Base-by-base conservation (phyloP, 2,888 invertebrate species). In the Drosophila percnosoma region DNA sequence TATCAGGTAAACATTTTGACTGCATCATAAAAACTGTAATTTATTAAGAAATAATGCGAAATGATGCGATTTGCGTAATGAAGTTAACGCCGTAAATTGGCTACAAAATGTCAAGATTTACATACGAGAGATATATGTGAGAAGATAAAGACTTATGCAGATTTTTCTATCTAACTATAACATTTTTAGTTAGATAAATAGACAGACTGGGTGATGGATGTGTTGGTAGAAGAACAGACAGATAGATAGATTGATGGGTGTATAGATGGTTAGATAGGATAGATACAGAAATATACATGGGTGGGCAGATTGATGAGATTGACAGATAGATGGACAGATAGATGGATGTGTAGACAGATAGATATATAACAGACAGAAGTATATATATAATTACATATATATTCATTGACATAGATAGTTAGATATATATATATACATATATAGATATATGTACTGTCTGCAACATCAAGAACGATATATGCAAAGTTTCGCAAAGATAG, bases 21-120 rank as follows among this genome's bases (percentile, higher is more conserved):
- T 52, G 18, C 58, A 62, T n/a, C 59, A 45, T 38, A 21, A 72
- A 72, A 63, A 42, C 7, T 34, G 53, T 58, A 61, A 77, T 64
- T 67, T 68, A 45, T 55, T 52, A 34, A 40, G 42, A 61, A 49
- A 58, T 15, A 38, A 52, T 34, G 64, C 42, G 3, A 45, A 57
- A 73, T 64, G 48, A 42, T 45, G 62, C 49, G 61, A 62, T 61
- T 55, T 61, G 10, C 31, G 24, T 40, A 13, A 62, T 36, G 33
- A 18, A 55, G 34, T 33, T 13, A 33, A 55, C 40, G 33, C 8
- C 45, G 8, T 24, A 8, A 45, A 24, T 24, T 45, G 36, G 49
- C 45, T 36, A 29, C 27, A 42, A 63, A 60, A 54, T 59, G 45
- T 55, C 29, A 38, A 24, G 21, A 48, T 57, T 69, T 24, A 11